phyloP scores from a whole-genome alignment of 2,888 invertebrate species.

The Pardosa pseudoannulata region DNA sequence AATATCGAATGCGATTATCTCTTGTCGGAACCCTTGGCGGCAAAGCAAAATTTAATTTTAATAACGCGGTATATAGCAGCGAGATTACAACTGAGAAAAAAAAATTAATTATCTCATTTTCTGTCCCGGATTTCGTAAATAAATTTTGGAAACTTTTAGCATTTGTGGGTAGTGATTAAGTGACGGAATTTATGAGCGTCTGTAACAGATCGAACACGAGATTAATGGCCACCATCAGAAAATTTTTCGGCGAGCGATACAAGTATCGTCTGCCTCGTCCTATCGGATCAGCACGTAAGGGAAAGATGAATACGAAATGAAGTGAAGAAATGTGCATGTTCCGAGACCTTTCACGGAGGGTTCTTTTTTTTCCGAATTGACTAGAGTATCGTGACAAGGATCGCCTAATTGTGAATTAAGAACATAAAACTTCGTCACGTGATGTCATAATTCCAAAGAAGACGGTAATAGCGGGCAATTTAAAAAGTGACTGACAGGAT shows the following conservation, averaged over 20 bases:
- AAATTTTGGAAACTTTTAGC: not conserved
- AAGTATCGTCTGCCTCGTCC: not conserved
- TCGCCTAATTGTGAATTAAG: not conserved
- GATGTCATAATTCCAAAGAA: not conserved
- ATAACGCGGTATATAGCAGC: too few species aligned
- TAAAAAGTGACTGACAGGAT: not conserved
- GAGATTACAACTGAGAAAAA: too few species aligned
- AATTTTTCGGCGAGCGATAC: not conserved
- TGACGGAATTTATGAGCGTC: not conserved
- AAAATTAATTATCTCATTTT: too few species aligned
- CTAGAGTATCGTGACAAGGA: not conserved
- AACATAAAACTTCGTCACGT: slow-evolving; percentile 4
- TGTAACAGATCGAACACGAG: not conserved
- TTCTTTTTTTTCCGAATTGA: too few species aligned
- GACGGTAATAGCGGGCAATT: not conserved
- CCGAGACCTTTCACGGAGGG: not conserved
- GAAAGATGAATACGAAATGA: slow-evolving; percentile 1
- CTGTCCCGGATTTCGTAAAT: too few species aligned
- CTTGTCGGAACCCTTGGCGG: too few species aligned
- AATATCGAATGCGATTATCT: too few species aligned
- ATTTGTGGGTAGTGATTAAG: not conserved
- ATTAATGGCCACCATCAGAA: not conserved
- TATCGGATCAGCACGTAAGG: not conserved
- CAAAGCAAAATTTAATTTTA: too few species aligned
- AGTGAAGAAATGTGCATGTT: slow-evolving; percentile 1